Base-by-base conservation (phyloP, 2,797 vertebrate species). In the Arnoldichthys spilopterus region DNA sequence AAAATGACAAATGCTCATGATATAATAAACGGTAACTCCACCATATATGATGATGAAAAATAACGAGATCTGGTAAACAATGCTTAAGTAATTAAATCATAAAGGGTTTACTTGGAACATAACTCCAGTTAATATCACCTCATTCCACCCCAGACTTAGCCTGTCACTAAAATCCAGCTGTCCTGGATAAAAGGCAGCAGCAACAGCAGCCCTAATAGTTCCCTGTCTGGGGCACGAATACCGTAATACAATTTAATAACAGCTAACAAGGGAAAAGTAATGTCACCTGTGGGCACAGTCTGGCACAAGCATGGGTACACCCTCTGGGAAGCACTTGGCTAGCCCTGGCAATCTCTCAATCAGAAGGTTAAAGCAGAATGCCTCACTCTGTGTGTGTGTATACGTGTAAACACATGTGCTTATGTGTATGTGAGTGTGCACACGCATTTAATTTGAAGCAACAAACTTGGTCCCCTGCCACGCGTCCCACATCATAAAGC, bases 401-500 rank as follows among this genome's bases (percentile, higher is more conserved):
- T 76, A 26, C 64, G 43, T 63, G 59, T 37, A 51, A 40, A 20
- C 15, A 24, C 15, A 53, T 37, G 61, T 75, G 30, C 43, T 18
- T 40, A 8, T 53, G 18, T 32, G 28, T 53, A 37, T 24, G 47
- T 16, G 37, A 45, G 43, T 53, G 63, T 79, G 54, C 61, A 22
- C 49, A 30, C 51, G 64, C 58, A 61, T 74, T 54, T 67, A 76
- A 56, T 73, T 59, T 3, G 15, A 43, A 85, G 87, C 81, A 95
- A 91, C 85, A 94, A 94, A 94, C 89, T 92, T 96, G 94, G 94
- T 91, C 80, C 59, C 59, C 88, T 47, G 93, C 93, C 95, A 95
- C 86, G 89, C 69, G 90, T 91, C 91, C 93, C 91, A 94, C 94
- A 88, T 95, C 94, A 94, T 94, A 95, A 96, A 92, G 93, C 94